Conservation (phyloP, 1,140 invertebrate species). For the Gryllus bimaculatus region DNA sequence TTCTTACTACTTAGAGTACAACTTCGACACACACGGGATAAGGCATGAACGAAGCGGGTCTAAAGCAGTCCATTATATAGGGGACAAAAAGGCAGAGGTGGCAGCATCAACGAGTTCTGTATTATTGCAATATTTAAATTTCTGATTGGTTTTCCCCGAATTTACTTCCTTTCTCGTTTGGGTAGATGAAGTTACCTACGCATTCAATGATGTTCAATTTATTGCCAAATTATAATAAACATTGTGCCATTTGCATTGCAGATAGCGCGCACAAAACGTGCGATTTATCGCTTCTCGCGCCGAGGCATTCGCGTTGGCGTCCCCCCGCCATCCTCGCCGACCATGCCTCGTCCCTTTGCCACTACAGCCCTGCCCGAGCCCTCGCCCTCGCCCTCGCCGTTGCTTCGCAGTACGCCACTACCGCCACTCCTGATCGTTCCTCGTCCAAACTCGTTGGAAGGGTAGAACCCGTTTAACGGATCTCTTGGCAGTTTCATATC, state of each 20-base stretch:
- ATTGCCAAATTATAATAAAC: neutral
- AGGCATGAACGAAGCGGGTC: too few relatives aligned
- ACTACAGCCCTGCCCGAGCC: too few relatives aligned
- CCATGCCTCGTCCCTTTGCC: neutral
- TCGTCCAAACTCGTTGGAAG: too few relatives aligned
- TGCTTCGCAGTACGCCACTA: too few relatives aligned
- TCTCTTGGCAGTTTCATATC: too few relatives aligned
- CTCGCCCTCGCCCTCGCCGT: too few relatives aligned
- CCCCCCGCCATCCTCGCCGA: neutral
- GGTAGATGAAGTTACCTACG: neutral
- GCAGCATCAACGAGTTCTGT: neutral
- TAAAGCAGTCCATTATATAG: neutral
- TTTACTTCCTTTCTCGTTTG: neutral
- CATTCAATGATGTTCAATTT: constrained; percentile 5
- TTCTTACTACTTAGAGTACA: too few relatives aligned
- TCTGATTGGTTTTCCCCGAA: neutral
- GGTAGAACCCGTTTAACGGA: too few relatives aligned
- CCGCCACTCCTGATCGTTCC: too few relatives aligned
- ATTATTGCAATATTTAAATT: neutral
- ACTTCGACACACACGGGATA: too few relatives aligned
- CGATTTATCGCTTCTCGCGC: neutral
- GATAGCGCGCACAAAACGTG: neutral
- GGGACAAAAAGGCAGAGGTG: neutral
- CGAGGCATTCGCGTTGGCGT: neutral
- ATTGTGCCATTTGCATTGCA: neutral